Percentiles rank a stretch among this genome's conserved stretches.
Evolutionary conservation across 1,140 invertebrate genomes (phyloP).

Genomic region (Drosophila jambulina): DNA sequence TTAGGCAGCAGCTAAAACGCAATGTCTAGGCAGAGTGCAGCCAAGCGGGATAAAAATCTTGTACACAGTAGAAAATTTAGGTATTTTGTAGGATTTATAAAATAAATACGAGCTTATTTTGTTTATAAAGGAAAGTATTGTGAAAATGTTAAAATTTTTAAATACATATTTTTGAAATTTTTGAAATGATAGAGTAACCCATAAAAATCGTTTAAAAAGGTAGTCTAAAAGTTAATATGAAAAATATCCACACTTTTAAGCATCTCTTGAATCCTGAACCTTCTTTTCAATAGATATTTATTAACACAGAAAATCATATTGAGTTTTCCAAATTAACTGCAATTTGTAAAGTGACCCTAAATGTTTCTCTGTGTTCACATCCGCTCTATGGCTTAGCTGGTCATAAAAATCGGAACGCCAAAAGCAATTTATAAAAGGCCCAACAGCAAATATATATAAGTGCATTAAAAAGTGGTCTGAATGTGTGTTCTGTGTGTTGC

Average conservation of each 20-base stretch:
- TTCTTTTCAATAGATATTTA: not conserved
- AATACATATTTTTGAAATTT: no score
- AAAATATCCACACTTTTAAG: no score
- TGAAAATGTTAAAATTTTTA: not conserved
- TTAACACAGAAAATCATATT: not conserved
- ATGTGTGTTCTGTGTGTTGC: slow-evolving; percentile 19
- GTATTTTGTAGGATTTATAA: not conserved
- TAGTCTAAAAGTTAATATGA: no score
- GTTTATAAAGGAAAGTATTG: not conserved
- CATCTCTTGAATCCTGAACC: no score
- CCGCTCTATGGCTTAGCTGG: slow-evolving; percentile 24
- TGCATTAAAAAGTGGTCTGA: slow-evolving; percentile 57
- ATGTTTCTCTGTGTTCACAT: slow-evolving; percentile 4
- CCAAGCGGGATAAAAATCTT: slow-evolving; percentile 30
- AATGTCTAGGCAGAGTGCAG: slow-evolving; percentile 41
- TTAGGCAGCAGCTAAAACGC: slow-evolving; percentile 54
- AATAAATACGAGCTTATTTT: not conserved
- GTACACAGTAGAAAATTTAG: not conserved
- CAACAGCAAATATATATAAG: slow-evolving; percentile 64
- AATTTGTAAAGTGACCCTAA: not conserved
- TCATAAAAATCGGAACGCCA: slow-evolving; percentile 71
- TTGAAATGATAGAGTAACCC: no score
- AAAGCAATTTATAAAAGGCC: slow-evolving; percentile 75
- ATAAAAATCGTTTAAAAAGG: no score
- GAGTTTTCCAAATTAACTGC: no score